These are phyloP conservation scores for Choloepus didactylus DNA, from an alignment of 2,797 vertebrate genomes.

Conservation along the genomic window DNA sequence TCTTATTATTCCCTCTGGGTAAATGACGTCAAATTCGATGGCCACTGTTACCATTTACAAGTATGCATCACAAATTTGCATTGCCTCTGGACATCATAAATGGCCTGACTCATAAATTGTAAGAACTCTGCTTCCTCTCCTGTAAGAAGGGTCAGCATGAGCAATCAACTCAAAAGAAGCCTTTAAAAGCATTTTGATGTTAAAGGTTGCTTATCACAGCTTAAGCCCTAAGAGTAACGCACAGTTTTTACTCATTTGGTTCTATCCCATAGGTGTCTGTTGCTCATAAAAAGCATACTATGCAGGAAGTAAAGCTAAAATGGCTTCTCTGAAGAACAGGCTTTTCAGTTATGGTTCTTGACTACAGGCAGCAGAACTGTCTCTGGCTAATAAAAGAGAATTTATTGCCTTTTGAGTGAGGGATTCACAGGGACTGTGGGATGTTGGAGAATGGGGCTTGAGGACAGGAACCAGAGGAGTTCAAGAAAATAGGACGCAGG, in stretches of 20 bases:
- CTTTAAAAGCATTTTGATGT: constrained; percentile 68
- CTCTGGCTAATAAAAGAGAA: constrained; percentile 14
- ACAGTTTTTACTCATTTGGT: constrained; percentile 20
- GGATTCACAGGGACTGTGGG: not conserved
- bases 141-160: constrained; percentile 63
- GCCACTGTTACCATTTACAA: constrained; percentile 76
- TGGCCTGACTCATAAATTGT: constrained; percentile 63
- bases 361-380: not conserved
- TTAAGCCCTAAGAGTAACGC: not conserved
- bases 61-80: constrained; percentile 72
- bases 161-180: constrained; percentile 58
- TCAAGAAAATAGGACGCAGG: not conserved
- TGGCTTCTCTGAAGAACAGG: constrained; percentile 1
- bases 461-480: not conserved
- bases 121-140: constrained; percentile 52
- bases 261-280: constrained; percentile 29
- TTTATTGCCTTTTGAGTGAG: not conserved
- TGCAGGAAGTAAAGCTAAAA: constrained; percentile 36
- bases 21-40: constrained; percentile 77
- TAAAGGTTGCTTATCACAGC: constrained; percentile 54
- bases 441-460: not conserved
- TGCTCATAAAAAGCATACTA: constrained; percentile 58
- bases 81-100: constrained; percentile 73
- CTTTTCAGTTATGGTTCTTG: not conserved
- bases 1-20: constrained; percentile 65